Percentiles rank a stretch among this genome's conserved stretches.
Evolutionary conservation across 2,113 vertebrate genomes (phyloP).

Genomic region (Miniopterus natalensis): DNA sequence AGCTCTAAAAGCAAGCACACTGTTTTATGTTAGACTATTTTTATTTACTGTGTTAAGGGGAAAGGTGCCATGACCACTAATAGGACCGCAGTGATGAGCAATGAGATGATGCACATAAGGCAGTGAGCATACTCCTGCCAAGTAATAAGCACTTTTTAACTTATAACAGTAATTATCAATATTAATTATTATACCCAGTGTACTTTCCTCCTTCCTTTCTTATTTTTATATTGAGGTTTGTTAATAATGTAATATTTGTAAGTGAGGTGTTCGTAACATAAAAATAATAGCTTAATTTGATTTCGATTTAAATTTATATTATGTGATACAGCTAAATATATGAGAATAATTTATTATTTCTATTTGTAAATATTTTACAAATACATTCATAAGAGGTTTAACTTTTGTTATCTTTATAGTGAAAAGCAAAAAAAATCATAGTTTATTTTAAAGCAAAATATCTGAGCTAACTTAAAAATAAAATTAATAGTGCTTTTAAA

Average conservation of each 20-base stretch:
- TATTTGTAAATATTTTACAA: constrained; percentile 11
- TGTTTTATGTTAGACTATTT: not conserved
- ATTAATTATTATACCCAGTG: not conserved
- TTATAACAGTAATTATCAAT: constrained; percentile 10
- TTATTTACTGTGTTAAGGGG: not conserved
- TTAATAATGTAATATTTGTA: constrained; percentile 1
- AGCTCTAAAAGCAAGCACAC: not conserved
- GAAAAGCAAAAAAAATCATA: not conserved
- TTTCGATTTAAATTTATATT: constrained; percentile 48
- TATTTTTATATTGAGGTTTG: not conserved
- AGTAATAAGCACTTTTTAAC: not conserved
- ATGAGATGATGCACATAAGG: not conserved
- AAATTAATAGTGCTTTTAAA: constrained; percentile 44
- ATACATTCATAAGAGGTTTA: not conserved
- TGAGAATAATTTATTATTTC: not conserved
- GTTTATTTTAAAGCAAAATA: not conserved
- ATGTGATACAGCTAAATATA: not conserved
- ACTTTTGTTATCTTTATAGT: not conserved
- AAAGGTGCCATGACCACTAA: not conserved
- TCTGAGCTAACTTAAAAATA: not conserved
- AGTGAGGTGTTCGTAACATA: not conserved
- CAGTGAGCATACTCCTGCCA: not conserved
- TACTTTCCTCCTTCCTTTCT: not conserved
- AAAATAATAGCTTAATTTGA: constrained; percentile 42
- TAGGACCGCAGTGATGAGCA: not conserved